Evolutionary conservation across 2,113 vertebrate species (phyloP).

Genomic region (Silurus glanis): DNA sequence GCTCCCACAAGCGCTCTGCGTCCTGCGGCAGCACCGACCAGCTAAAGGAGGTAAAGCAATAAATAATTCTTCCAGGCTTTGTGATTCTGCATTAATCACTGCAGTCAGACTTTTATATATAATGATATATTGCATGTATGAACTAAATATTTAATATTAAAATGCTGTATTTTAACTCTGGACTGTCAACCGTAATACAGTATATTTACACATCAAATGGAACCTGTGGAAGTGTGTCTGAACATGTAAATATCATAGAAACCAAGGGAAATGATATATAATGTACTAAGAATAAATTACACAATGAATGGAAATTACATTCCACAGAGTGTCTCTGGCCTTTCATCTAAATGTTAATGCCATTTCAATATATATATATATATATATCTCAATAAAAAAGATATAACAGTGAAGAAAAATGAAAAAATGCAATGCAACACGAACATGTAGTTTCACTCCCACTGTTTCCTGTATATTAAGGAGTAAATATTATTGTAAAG

Average conservation of each 20-base stretch:
- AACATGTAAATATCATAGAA: background rate
- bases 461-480: background rate
- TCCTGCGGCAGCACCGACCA: constrained; percentile 87
- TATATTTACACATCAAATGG: background rate
- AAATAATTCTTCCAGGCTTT: background rate
- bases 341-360: background rate
- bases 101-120: background rate
- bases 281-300: background rate
- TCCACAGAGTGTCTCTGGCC: background rate
- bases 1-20: constrained; percentile 83
- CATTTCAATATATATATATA: background rate
- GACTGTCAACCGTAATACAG: too few relatives aligned
- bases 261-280: background rate
- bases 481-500: background rate
- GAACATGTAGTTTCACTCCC: background rate
- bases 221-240: background rate
- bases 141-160: background rate
- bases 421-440: background rate
- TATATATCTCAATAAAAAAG: background rate
- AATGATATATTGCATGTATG: background rate
- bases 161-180: too few relatives aligned
- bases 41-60: constrained; percentile 78
- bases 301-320: too few relatives aligned
- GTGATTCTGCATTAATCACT: background rate
- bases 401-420: background rate